Base-by-base conservation (phyloP, 1,140 invertebrate species). In the Dendroctonus ponderosae region DNA sequence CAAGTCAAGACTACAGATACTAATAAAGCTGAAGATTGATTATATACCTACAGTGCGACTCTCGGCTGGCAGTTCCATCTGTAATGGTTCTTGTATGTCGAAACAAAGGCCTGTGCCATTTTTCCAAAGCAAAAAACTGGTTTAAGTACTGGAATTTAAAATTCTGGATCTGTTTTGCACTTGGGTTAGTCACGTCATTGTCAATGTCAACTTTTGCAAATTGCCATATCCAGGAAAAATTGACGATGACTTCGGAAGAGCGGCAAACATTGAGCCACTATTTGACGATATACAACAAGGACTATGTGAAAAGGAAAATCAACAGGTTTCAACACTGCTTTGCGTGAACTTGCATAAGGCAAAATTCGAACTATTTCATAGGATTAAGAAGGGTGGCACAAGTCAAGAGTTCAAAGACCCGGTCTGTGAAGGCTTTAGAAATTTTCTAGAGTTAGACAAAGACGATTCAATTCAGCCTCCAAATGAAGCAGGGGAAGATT, bases 21-120 rank as follows among this genome's bases (percentile, higher is more conserved):
- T 46, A 46, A 11, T 11, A 11, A 4, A 9, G 44, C 12, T 46
- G 53, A 0, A 9, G 7, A n/a, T 41, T 12, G 39, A 53, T 11
- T 66, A n/a, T n/a, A n/a, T n/a, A 12, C 68, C 70, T 67, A 74
- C 72, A 60, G 60, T 57, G 53, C 15, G 43, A 40, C 40, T 50
- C 14, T 39, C 48, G 60, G 43, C 42, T 67, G 66, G 8, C 40
- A 37, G 38, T 70, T 42, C 69, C 67, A 68, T 63, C 72, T 70
- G 56, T 62, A 73, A 58, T 68, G 62, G 40, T 73, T 70, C 48
- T 64, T 58, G 52, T 73, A 69, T 6, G 72, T 71, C 9, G 72
- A 58, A 8, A 72, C 62, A 50, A 72, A 72, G 40, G 69, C 69
- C 66, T 70, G 72, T 39, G 71, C 72, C 71, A 72, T 71, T 0